These are phyloP conservation scores for Nesogale talazaci DNA, from an alignment of 2,113 vertebrate species.

Conservation along the genomic window DNA sequence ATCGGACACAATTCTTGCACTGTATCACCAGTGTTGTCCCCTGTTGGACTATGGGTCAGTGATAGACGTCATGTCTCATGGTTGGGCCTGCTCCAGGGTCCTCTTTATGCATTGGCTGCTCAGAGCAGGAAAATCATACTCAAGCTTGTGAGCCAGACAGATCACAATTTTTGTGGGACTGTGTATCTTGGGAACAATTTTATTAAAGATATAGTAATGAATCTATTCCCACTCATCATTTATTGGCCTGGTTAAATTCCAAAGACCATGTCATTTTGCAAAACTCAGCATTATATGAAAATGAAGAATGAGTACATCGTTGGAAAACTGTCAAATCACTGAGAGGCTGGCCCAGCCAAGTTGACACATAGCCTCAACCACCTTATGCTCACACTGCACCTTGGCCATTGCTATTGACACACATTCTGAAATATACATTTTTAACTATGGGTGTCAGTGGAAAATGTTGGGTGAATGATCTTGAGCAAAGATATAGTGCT, in stretches of 20 bases:
- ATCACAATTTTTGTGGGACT: neutral
- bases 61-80: too few relatives aligned
- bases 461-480: too few relatives aligned
- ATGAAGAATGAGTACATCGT: neutral
- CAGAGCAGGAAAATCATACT: too few relatives aligned
- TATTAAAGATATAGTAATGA: neutral
- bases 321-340: neutral
- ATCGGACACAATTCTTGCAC: too few relatives aligned
- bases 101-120: too few relatives aligned
- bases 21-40: too few relatives aligned
- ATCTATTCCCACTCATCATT: neutral
- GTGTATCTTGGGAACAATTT: neutral
- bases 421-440: neutral
- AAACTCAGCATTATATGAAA: neutral
- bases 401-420: too few relatives aligned
- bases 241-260: neutral
- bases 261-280: neutral
- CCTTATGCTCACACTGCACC: neutral
- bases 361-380: neutral
- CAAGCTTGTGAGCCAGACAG: too few relatives aligned
- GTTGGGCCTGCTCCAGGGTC: too few relatives aligned
- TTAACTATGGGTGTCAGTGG: neutral
- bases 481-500: neutral
- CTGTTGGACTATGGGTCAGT: too few relatives aligned
- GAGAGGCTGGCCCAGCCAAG: neutral